Evolutionary conservation across 2,797 vertebrate genomes (phyloP).

Genomic region (Gadopsis bispinosus): DNA sequence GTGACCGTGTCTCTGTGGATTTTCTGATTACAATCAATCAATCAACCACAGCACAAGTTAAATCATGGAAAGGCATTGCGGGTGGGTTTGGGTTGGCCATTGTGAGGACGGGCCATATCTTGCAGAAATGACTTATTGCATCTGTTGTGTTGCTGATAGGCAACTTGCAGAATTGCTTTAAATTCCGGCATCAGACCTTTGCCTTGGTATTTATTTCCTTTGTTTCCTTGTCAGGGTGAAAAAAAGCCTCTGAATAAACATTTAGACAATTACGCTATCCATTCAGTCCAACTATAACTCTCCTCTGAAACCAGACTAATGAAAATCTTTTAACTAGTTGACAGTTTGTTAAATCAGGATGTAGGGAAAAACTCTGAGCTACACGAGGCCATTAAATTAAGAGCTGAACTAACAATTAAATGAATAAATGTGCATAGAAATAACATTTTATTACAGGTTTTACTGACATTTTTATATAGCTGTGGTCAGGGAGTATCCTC

Average conservation of each 20-base stretch:
- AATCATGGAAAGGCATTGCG: background rate
- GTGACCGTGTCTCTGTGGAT: background rate
- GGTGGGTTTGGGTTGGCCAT: background rate
- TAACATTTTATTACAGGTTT: conserved; percentile 27
- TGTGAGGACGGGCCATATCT: background rate
- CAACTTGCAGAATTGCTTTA: background rate
- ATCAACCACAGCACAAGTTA: background rate
- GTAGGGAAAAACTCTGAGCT: conserved; percentile 25
- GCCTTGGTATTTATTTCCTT: background rate
- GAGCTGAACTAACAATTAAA: conserved; percentile 41
- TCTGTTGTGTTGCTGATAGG: background rate
- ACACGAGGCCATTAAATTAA: conserved; percentile 23
- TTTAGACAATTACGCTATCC: background rate
- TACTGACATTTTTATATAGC: conserved; percentile 20
- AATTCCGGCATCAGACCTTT: background rate
- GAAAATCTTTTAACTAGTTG: conserved; percentile 11
- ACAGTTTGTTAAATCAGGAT: conserved; percentile 22
- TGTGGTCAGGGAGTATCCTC: conserved; percentile 14
- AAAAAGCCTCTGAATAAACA: background rate
- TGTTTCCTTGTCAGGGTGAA: conserved; percentile 9
- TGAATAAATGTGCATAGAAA: conserved; percentile 34
- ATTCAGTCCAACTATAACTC: background rate
- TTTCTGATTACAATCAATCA: background rate
- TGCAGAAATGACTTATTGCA: background rate
- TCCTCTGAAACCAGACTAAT: conserved; percentile 24